These are phyloP conservation scores for Ypsolopha scabrella DNA, from an alignment of 2,888 invertebrate genomes.

Conservation along the genomic window DNA sequence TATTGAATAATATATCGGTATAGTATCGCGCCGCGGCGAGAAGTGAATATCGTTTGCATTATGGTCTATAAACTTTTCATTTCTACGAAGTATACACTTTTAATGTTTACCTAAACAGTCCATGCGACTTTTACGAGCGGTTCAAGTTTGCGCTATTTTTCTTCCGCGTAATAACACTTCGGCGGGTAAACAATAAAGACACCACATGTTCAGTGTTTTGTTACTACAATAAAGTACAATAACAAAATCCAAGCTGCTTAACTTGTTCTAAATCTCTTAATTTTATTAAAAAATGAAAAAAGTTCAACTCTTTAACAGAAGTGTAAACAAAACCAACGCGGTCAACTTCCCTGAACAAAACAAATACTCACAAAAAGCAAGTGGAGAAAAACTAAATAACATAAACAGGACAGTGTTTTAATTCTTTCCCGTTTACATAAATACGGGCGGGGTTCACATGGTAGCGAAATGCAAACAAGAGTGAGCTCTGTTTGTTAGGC, in stretches of 20 bases:
- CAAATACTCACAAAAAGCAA: too few relatives aligned
- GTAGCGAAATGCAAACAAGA: slow-evolving; percentile 34
- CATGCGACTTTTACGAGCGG: too few relatives aligned
- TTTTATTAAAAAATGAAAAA: too few relatives aligned
- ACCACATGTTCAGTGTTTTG: too few relatives aligned
- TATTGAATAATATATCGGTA: slow-evolving; percentile 13
- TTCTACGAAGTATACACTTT: background rate
- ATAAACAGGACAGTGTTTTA: slow-evolving; percentile 40
- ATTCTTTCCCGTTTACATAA: slow-evolving; percentile 49
- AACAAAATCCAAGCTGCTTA: too few relatives aligned
- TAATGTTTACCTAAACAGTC: background rate
- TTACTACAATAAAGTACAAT: too few relatives aligned
- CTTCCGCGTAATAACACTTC: background rate
- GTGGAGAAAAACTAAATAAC: slow-evolving; percentile 29
- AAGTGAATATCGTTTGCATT: background rate
- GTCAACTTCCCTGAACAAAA: too few relatives aligned
- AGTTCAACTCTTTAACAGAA: too few relatives aligned
- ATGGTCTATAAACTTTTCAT: background rate
- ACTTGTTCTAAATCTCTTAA: too few relatives aligned
- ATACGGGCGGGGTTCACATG: slow-evolving; percentile 27
- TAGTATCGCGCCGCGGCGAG: background rate
- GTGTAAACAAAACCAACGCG: too few relatives aligned
- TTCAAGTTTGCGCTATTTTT: background rate
- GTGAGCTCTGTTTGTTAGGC: slow-evolving; percentile 26
- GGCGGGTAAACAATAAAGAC: too few relatives aligned